phyloP scores from a whole-genome alignment of 1,140 invertebrate species.

The Delia radicum region DNA sequence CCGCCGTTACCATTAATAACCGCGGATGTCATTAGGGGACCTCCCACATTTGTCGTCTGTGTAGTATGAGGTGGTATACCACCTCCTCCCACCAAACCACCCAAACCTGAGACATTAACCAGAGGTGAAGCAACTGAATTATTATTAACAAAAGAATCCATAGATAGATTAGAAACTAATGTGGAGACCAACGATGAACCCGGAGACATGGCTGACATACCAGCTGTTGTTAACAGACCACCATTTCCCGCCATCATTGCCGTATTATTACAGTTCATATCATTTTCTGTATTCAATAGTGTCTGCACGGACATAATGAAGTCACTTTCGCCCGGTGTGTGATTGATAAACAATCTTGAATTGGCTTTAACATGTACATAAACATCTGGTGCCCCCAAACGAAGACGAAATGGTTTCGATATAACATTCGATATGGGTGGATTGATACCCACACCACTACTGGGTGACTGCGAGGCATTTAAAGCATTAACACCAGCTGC shows the following conservation, averaged over 20 bases:
- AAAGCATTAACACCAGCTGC: constrained; percentile 61
- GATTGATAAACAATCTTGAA: constrained; percentile 79
- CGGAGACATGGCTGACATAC: constrained; percentile 43
- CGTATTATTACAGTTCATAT: constrained; percentile 58
- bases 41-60: constrained; percentile 58
- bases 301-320: constrained; percentile 92
- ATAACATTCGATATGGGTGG: constrained; percentile 43
- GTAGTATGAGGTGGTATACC: constrained; percentile 35
- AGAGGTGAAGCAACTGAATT: constrained; percentile 34
- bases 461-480: constrained; percentile 37
- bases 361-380: constrained; percentile 85
- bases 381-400: constrained; percentile 69
- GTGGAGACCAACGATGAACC: constrained; percentile 44
- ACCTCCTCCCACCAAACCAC: constrained; percentile 51
- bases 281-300: constrained; percentile 65
- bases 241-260: constrained; percentile 23
- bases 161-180: constrained; percentile 44
- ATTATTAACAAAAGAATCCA: constrained; percentile 41
- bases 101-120: constrained; percentile 28
- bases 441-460: constrained; percentile 24
- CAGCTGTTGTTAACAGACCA: not conserved
- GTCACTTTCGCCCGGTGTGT: constrained; percentile 70
- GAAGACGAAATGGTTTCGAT: constrained; percentile 76
- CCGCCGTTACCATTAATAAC: constrained; percentile 67
- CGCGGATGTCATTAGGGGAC: constrained; percentile 66